Conservation (phyloP, 2,113 vertebrate species). For the Sarotherodon lohbergeri region DNA sequence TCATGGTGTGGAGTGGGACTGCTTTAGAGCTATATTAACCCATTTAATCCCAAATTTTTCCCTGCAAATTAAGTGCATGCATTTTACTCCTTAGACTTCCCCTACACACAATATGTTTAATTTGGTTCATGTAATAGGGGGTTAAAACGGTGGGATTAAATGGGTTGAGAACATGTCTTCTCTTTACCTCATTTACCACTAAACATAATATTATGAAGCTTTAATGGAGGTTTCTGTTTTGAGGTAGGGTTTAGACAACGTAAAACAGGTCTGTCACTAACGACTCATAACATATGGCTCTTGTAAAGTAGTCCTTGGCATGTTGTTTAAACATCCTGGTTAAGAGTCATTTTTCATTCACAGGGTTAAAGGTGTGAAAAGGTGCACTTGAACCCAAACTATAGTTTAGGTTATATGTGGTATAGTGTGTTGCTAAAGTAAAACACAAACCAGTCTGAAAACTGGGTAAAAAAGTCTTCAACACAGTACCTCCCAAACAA, state of each 20-base stretch:
- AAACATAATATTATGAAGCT: neutral
- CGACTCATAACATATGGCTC: too few species aligned
- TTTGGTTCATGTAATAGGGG: neutral
- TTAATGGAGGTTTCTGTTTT: neutral
- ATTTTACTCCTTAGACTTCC: neutral
- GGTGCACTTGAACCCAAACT: neutral
- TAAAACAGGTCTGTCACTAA: neutral
- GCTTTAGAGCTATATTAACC: neutral
- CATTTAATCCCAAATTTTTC: neutral
- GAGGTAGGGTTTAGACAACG: neutral
- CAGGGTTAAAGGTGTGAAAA: neutral
- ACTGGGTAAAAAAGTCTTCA: neutral
- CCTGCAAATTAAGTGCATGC: neutral
- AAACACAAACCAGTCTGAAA: neutral
- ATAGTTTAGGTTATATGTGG: neutral
- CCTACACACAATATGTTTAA: neutral
- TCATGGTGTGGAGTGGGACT: neutral
- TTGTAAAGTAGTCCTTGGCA: neutral
- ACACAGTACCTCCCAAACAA: neutral
- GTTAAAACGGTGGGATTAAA: neutral
- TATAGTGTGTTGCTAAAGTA: fast-evolving
- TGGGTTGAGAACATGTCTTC: neutral
- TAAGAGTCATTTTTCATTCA: neutral
- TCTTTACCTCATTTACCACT: neutral
- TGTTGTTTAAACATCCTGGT: neutral